A percentile compares a stretch with the other conserved stretches of the same genome.
These are phyloP conservation scores for Notodonta ziczac DNA, from an alignment of 2,888 invertebrate species.

Conservation along the genomic window DNA sequence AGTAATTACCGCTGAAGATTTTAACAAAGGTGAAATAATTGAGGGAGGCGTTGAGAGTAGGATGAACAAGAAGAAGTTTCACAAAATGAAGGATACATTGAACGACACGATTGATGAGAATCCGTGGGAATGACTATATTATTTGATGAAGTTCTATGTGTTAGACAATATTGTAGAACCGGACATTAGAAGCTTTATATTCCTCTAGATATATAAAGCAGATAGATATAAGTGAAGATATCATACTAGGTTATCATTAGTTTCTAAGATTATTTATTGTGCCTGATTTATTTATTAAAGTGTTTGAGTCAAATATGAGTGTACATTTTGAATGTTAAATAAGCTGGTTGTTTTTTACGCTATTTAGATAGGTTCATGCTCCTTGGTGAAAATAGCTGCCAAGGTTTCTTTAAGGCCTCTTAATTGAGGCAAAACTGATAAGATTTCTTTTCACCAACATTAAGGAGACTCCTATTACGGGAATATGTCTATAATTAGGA, in stretches of 20 bases:
- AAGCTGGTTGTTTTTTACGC: no score
- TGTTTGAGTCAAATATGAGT: not conserved
- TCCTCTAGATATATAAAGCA: not conserved
- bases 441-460: no score
- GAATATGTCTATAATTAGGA: no score
- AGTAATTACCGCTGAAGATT: constrained; percentile 64
- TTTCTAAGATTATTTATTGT: constrained; percentile 2
- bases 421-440: no score
- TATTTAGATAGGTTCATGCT: no score
- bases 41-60: constrained; percentile 64
- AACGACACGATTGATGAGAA: constrained; percentile 71
- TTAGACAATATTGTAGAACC: constrained; percentile 70
- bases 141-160: constrained; percentile 72
- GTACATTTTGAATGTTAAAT: not conserved
- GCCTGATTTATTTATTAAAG: constrained; percentile 10
- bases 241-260: not conserved
- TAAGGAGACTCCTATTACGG: no score
- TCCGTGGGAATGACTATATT: constrained; percentile 82
- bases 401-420: no score
- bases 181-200: constrained; percentile 65
- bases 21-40: constrained; percentile 74
- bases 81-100: constrained; percentile 64
- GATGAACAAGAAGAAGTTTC: constrained; percentile 62
- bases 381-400: no score
- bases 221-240: not conserved